phyloP scores from a whole-genome alignment of 1,140 invertebrate species.

The Panagrolaimus sp. region DNA sequence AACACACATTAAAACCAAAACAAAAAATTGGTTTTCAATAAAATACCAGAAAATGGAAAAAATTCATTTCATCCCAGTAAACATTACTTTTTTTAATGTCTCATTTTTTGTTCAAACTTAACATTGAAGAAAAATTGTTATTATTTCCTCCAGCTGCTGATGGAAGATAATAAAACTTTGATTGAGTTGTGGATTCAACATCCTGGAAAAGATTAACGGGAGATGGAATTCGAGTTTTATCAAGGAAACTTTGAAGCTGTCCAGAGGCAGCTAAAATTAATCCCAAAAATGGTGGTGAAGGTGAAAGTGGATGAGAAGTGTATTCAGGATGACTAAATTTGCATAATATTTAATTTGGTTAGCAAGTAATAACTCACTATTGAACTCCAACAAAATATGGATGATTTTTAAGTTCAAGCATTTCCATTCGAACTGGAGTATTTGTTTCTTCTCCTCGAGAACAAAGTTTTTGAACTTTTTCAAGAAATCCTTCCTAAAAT shows the following conservation, averaged over 20 bases:
- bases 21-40: no score
- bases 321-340: slow-evolving; percentile 79
- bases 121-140: not conserved
- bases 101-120: no score
- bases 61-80: no score
- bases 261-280: slow-evolving; percentile 78
- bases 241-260: slow-evolving; percentile 41
- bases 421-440: slow-evolving; percentile 74
- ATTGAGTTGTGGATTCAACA: not conserved
- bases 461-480: slow-evolving; percentile 51
- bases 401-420: slow-evolving; percentile 70
- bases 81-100: no score
- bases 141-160: not conserved
- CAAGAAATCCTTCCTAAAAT: slow-evolving; percentile 23
- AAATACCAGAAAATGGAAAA: no score
- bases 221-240: slow-evolving; percentile 18
- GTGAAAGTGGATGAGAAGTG: slow-evolving; percentile 81
- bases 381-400: slow-evolving; percentile 91
- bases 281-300: slow-evolving; percentile 90
- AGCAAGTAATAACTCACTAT: slow-evolving; percentile 63
- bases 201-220: not conserved
- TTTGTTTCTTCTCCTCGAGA: slow-evolving; percentile 45
- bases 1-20: no score
- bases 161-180: not conserved
- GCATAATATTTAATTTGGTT: no score